These are phyloP conservation scores for Solenopsis fugax DNA, from an alignment of 1,140 invertebrate genomes.

Conservation along the genomic window DNA sequence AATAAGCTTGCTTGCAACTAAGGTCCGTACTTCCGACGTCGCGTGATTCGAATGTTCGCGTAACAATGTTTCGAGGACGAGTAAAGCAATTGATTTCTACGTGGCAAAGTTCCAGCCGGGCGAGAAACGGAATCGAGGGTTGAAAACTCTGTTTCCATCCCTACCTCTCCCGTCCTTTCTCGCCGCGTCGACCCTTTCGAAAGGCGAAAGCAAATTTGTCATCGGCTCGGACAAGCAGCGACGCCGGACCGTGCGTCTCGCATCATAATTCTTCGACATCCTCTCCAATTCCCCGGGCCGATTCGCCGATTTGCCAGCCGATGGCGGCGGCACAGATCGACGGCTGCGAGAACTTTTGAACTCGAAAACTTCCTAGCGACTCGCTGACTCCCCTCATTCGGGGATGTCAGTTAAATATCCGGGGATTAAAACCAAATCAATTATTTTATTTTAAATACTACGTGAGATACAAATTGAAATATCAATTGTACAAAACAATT, in stretches of 20 bases:
- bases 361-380: slow-evolving; percentile 29
- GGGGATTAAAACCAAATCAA: neutral
- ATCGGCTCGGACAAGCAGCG: slow-evolving; percentile 66
- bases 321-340: slow-evolving; percentile 31
- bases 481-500: neutral
- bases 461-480: slow-evolving; percentile 4
- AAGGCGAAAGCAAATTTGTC: slow-evolving; percentile 76
- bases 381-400: slow-evolving; percentile 12
- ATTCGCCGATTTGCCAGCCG: slow-evolving; percentile 53
- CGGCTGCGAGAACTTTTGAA: slow-evolving; percentile 47
- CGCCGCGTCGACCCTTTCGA: slow-evolving; percentile 30
- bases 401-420: neutral
- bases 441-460: neutral
- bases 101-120: slow-evolving; percentile 75
- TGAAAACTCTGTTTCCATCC: slow-evolving; percentile 54
- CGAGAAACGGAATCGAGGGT: slow-evolving; percentile 59
- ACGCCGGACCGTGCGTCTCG: slow-evolving; percentile 49
- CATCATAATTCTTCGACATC: slow-evolving; percentile 72
- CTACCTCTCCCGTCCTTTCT: neutral
- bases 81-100: slow-evolving; percentile 76
- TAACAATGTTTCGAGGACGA: slow-evolving; percentile 72
- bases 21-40: slow-evolving; percentile 37
- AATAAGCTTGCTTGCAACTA: slow-evolving; percentile 17
- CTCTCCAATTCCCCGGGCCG: slow-evolving; percentile 64
- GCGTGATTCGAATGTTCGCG: slow-evolving; percentile 74